A percentile compares a stretch with the other conserved stretches of the same genome.
phyloP scores from a whole-genome alignment of 2,888 invertebrate species.

The Antheraea assamensis region DNA sequence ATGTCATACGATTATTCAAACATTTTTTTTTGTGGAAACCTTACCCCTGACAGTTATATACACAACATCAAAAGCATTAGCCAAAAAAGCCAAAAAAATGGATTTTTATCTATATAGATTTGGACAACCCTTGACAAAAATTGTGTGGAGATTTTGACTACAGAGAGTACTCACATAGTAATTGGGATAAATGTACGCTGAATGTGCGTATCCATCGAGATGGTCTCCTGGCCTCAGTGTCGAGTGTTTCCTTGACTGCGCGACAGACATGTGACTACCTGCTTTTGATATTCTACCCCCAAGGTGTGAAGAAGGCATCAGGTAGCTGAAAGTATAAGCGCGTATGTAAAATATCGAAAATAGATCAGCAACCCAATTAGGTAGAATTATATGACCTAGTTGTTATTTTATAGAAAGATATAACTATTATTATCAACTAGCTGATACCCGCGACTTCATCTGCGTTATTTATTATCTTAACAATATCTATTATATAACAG shows the following conservation, averaged over 20 bases:
- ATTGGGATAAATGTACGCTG: constrained; percentile 83
- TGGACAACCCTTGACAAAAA: background rate
- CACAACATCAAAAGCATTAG: no score
- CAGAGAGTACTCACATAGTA: constrained; percentile 79
- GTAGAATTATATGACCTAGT: background rate
- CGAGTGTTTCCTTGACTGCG: constrained; percentile 81
- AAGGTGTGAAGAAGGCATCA: constrained; percentile 75
- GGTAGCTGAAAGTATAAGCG: constrained; percentile 51
- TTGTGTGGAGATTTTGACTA: background rate
- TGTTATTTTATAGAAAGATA: no score
- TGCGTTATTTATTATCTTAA: no score
- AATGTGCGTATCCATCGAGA: constrained; percentile 78
- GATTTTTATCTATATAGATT: background rate
- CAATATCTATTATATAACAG: no score
- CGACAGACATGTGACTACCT: constrained; percentile 84
- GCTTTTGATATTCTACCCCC: constrained; percentile 84
- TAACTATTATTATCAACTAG: no score
- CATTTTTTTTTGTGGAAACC: no score
- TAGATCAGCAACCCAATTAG: background rate
- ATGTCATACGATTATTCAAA: no score
- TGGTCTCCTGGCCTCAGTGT: constrained; percentile 82
- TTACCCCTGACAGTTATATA: no score
- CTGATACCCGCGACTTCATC: no score
- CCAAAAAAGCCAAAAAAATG: no score
- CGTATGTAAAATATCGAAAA: background rate